Percentiles rank a stretch among this genome's conserved stretches.
Evolutionary conservation across 2,797 vertebrate genomes (phyloP).

Genomic region (Tangara arthus): DNA sequence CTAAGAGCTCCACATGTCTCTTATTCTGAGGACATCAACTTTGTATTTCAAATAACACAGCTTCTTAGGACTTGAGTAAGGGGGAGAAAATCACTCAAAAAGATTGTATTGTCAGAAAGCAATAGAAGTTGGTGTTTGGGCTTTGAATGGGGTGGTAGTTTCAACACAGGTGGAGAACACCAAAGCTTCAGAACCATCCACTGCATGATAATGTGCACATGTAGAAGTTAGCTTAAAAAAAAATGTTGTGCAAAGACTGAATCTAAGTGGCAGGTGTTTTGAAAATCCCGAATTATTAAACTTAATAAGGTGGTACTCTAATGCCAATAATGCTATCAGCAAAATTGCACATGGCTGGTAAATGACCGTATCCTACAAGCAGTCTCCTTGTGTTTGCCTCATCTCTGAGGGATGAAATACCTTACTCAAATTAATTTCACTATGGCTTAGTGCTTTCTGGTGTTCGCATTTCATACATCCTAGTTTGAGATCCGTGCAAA

Average conservation of each 20-base stretch:
- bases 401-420: neutral
- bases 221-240: neutral
- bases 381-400: neutral
- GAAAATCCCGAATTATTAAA: neutral
- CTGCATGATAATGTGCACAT: accelerated
- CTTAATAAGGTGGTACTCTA: neutral
- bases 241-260: neutral
- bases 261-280: neutral
- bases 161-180: neutral
- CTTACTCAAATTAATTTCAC: neutral
- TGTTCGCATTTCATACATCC: neutral
- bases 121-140: neutral
- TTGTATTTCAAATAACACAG: neutral
- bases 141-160: neutral
- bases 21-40: neutral
- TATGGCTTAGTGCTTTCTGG: neutral
- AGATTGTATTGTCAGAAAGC: neutral
- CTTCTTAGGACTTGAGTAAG: neutral
- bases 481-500: neutral
- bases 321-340: neutral
- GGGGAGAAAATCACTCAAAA: neutral
- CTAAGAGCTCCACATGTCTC: neutral
- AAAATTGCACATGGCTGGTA: accelerated
- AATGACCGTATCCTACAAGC: neutral
- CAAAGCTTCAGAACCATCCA: neutral